phyloP scores from a whole-genome alignment of 2,888 invertebrate genomes.

The Salticus scenicus region DNA sequence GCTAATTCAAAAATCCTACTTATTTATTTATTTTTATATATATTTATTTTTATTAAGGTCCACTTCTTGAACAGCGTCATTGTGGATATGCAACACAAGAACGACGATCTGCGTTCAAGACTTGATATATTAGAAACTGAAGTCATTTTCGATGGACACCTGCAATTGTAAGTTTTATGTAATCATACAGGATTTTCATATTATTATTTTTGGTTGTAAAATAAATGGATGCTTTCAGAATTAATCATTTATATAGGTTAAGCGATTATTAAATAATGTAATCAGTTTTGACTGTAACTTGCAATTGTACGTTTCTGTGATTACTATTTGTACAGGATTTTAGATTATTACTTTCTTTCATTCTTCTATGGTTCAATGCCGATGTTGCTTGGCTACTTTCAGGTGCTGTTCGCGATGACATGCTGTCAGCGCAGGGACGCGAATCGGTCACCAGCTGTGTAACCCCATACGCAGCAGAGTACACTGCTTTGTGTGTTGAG shows the following conservation, averaged over 20 bases:
- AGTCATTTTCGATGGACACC: constrained; percentile 62
- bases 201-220: no score
- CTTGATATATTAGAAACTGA: constrained; percentile 81
- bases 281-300: neutral
- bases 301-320: no score
- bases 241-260: no score
- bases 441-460: neutral
- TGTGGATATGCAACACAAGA: constrained; percentile 95
- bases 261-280: no score
- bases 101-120: constrained; percentile 86
- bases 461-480: neutral
- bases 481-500: neutral
- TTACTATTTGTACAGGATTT: no score
- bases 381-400: neutral
- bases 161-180: constrained; percentile 44
- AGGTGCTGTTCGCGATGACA: neutral
- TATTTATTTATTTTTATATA: no score
- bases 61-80: constrained; percentile 97
- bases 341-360: neutral
- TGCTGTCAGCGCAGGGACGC: neutral
- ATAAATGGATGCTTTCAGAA: no score
- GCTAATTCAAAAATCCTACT: no score
- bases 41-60: no score
- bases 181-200: no score
- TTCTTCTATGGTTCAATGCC: neutral